phyloP scores from a whole-genome alignment of 2,888 invertebrate species.

The Melanostoma mellinum region DNA sequence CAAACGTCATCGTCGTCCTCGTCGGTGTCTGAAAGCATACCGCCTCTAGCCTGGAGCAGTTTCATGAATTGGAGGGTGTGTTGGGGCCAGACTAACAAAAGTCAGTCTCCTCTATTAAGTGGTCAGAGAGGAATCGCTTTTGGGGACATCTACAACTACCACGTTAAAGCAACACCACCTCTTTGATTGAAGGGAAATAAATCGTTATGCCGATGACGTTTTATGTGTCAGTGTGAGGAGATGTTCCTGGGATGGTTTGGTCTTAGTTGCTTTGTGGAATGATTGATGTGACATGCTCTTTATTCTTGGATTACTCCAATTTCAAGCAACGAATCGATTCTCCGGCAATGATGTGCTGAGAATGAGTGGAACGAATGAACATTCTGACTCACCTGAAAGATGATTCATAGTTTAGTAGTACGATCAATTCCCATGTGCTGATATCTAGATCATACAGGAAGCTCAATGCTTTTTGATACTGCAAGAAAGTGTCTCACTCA shows the following conservation, averaged over 20 bases:
- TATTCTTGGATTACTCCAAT: conserved; percentile 7
- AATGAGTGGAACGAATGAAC: conserved; percentile 35
- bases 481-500: neutral
- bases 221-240: neutral
- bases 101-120: conserved; percentile 20
- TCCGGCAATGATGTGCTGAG: conserved; percentile 38
- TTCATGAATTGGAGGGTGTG: conserved; percentile 45
- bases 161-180: neutral
- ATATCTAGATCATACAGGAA: neutral
- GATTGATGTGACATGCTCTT: conserved; percentile 65
- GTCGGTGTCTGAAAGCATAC: neutral
- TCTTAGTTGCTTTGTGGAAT: conserved; percentile 42
- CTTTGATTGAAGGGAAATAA: conserved; percentile 55
- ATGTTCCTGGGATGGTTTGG: neutral
- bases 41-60: conserved; percentile 20
- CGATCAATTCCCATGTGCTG: neutral
- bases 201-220: conserved; percentile 35
- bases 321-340: conserved; percentile 53
- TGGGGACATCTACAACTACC: conserved; percentile 58
- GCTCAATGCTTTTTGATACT: neutral
- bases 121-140: conserved; percentile 43
- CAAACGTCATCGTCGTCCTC: neutral
- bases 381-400: conserved; percentile 24
- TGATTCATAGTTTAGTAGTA: neutral
- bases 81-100: conserved; percentile 1